A percentile compares a stretch with the other conserved stretches of the same genome.
These are phyloP conservation scores for Mus musculus DNA, from an alignment of 2,113 vertebrate genomes.

Conservation along the genomic window DNA sequence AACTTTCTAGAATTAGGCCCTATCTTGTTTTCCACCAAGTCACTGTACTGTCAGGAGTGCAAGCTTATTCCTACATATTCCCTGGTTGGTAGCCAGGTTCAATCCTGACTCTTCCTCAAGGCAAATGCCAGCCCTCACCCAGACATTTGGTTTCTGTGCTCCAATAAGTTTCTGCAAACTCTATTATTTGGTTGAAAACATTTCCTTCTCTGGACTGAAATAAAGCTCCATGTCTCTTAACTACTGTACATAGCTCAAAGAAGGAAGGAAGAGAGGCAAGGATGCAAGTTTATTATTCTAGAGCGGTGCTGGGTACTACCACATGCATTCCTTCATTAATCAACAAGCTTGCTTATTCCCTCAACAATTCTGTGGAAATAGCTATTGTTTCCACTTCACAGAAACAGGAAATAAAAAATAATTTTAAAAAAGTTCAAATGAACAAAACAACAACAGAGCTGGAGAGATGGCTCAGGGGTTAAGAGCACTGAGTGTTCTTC, in stretches of 20 bases:
- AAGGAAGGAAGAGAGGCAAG: background rate
- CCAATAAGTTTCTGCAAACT: background rate
- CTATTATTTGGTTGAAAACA: background rate
- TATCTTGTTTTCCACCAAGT: background rate
- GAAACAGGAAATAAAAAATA: background rate
- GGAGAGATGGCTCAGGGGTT: too few species aligned
- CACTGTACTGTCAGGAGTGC: background rate
- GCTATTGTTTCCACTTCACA: background rate
- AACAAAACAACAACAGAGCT: background rate
- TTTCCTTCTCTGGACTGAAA: slow-evolving; percentile 16
- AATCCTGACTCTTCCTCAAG: background rate
- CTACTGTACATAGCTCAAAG: background rate
- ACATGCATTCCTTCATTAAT: background rate
- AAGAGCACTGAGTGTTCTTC: too few species aligned
- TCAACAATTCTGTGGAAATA: background rate
- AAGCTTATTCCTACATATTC: background rate
- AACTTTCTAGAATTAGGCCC: background rate
- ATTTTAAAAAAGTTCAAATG: background rate
- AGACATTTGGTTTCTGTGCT: background rate
- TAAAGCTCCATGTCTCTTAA: background rate
- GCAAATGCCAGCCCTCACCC: background rate
- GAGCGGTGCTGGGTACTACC: background rate
- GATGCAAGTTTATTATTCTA: background rate
- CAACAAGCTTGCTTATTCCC: background rate
- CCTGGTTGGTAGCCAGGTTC: background rate